Evolutionary conservation across 2,888 invertebrate genomes (phyloP), one percentile per base, ranked within the genome.

Genomic region (Caprella mutica): DNA sequence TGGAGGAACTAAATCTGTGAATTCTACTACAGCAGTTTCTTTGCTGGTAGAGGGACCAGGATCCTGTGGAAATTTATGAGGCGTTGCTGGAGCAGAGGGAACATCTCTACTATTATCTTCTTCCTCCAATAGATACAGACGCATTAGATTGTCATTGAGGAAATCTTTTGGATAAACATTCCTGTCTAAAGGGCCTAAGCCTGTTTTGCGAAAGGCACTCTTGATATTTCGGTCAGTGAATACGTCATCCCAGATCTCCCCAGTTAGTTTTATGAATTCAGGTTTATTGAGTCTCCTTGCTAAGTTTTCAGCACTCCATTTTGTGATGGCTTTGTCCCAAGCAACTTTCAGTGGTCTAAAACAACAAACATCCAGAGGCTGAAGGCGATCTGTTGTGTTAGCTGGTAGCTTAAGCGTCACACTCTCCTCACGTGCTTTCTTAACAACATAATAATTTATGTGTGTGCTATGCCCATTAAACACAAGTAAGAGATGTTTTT

Each of bases 401-500:
- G 46, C 23, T 21, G 46, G 46, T 9, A 46, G 24, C 24, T 46
- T 46, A 5, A 46, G 9, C 24, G 24, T 17, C 5, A 24, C 21
- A 23, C 21, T 42, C n/a, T 46, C 46, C 9, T 14, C 46, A 8
- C 46, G 17, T 14, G 46, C 24, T n/a, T 46, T 46, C 24, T 23
- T 46, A 5, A 46, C 24, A 9, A 46, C 19, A 9, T 17, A 14
- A 21, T 17, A 46, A 24, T 12, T 24, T 9, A 52, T 14, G 5
- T 42, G 43, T 17, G 42, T 53, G 30, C 19, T 9, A 42, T 42
- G 53, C 6, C 53, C 53, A 42, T 53, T 43, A 53, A 33, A 53
- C 19, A 53, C 38, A 12, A 53, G 29, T 26, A 43, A 21, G 12
- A 43, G 2, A 19, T n/a, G 53, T n/a, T 23, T 43, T 26, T 43